These are phyloP conservation scores for roundworm (Caenorhabditis elegans) DNA, from an alignment of 1,140 invertebrate species.

Conservation along the genomic window DNA sequence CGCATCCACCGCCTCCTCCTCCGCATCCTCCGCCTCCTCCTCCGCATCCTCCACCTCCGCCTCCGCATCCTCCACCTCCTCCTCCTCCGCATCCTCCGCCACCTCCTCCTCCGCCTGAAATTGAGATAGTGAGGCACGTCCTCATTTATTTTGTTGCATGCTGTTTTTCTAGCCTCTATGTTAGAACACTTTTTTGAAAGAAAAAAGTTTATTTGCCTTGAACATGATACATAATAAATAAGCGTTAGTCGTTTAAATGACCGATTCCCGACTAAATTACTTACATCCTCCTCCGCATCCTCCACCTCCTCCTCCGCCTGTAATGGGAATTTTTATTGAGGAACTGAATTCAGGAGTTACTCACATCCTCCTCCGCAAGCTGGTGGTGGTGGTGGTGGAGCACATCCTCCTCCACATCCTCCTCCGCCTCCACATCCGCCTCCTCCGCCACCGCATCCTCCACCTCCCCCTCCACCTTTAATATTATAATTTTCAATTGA, in stretches of 20 bases:
- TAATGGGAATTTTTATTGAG: neutral
- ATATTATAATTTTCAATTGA: no score
- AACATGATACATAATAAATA: no score
- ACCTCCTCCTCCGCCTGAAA: conserved; percentile 11
- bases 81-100: neutral
- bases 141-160: no score
- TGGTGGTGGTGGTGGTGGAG: conserved; percentile 26
- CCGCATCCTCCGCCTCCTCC: conserved; percentile 1
- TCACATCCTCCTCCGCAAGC: neutral
- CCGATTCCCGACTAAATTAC: no score
- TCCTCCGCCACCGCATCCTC: neutral
- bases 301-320: neutral
- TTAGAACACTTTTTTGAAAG: no score
- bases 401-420: conserved; percentile 20
- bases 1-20: conserved; percentile 23
- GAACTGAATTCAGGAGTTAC: neutral
- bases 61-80: neutral
- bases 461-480: conserved; percentile 4
- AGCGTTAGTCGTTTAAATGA: no score
- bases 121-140: neutral
- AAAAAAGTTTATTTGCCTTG: no score
- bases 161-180: no score
- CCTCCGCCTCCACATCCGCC: neutral
- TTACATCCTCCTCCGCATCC: conserved; percentile 11
- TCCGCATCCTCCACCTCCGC: neutral